Percentiles rank a stretch among this genome's conserved stretches.
Conservation (phyloP, 1,140 invertebrate genomes). For the Cryptotermes secundus region DNA sequence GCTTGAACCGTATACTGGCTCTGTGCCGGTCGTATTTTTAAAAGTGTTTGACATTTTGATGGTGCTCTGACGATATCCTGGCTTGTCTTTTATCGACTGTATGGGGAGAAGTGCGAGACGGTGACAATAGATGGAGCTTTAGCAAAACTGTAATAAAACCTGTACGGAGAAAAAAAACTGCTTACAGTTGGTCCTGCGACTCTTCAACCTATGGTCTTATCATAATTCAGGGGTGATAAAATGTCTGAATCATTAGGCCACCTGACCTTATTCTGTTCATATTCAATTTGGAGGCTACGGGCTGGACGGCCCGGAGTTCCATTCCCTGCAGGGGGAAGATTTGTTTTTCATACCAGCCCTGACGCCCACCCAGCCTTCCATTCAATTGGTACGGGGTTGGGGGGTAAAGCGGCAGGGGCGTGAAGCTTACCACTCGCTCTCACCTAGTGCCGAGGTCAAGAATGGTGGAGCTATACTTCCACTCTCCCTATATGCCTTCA, state of each 20-base stretch:
- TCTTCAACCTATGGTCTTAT: not conserved
- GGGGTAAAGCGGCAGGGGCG: too few relatives aligned
- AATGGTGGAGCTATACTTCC: too few relatives aligned
- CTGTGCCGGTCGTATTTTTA: not conserved
- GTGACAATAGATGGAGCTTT: conserved; percentile 2
- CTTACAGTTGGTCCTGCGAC: not conserved
- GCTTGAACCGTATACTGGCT: not conserved
- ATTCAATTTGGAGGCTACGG: too few relatives aligned
- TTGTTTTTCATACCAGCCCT: too few relatives aligned
- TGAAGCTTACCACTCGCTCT: too few relatives aligned
- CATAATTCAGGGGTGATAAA: not conserved
- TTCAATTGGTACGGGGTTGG: too few relatives aligned
- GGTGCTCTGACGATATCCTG: not conserved
- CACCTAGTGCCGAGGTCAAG: too few relatives aligned
- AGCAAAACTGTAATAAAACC: conserved; percentile 6
- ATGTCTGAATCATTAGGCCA: not conserved
- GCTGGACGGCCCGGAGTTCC: too few relatives aligned
- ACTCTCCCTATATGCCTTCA: too few relatives aligned
- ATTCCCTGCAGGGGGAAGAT: too few relatives aligned
- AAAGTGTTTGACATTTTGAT: conserved; percentile 8
- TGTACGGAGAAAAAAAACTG: not conserved
- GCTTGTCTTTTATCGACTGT: not conserved
- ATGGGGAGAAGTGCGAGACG: not conserved
- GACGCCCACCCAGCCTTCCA: too few relatives aligned
- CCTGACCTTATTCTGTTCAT: not conserved